These are phyloP conservation scores for Trachelus iudaicus DNA, from an alignment of 2,888 invertebrate genomes.

Conservation along the genomic window DNA sequence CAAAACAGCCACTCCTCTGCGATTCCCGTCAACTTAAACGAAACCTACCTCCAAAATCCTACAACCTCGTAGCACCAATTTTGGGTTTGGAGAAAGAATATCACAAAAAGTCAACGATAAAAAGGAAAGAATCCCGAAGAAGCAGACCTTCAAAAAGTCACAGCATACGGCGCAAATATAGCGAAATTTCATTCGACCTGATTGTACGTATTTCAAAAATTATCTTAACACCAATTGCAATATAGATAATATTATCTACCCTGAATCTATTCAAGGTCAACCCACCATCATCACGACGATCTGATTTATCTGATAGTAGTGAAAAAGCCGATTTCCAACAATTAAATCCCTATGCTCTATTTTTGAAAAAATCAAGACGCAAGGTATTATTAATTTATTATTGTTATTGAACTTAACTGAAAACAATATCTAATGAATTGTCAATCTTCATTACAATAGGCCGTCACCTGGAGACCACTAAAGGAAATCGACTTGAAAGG, in stretches of 20 bases:
- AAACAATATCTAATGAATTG: neutral
- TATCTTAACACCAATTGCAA: neutral
- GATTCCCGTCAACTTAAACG: slow-evolving; percentile 47
- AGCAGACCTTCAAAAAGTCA: neutral
- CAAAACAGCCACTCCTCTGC: slow-evolving; percentile 47
- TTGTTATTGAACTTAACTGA: neutral
- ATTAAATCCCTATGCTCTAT: slow-evolving; percentile 52
- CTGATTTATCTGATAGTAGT: neutral
- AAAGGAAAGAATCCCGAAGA: neutral
- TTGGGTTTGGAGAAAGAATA: slow-evolving; percentile 46
- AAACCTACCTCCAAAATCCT: slow-evolving; percentile 46
- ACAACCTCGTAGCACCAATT: slow-evolving; percentile 50
- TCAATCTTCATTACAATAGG: slow-evolving; percentile 33
- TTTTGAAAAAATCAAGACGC: slow-evolving; percentile 51
- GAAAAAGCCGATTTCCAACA: slow-evolving; percentile 10
- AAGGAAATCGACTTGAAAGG: slow-evolving; percentile 48
- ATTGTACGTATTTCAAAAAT: slow-evolving; percentile 26
- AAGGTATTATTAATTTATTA: slow-evolving; percentile 39
- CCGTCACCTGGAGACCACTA: slow-evolving; percentile 53
- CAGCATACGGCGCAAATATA: neutral
- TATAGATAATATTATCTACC: neutral
- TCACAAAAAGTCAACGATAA: neutral
- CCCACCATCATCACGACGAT: slow-evolving; percentile 40
- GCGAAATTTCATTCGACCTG: slow-evolving; percentile 23
- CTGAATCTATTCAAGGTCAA: slow-evolving; percentile 46